Percentiles rank a stretch among this genome's conserved stretches.
Evolutionary conservation across 2,888 invertebrate genomes (phyloP).

Genomic region (Drosophila nr. perissopoda): DNA sequence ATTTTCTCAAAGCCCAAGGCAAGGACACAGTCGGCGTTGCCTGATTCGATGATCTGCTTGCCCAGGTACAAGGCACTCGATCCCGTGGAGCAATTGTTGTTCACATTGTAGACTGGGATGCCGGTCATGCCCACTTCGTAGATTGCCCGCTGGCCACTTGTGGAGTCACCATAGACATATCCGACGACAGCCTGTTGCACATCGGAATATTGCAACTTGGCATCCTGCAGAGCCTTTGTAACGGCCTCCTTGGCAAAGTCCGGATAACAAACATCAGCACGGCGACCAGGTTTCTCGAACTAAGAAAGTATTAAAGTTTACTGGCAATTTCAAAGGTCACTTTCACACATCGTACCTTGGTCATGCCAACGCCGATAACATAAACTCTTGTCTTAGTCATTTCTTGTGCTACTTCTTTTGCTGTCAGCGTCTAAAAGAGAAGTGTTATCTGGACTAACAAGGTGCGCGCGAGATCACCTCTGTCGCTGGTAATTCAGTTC

Average conservation of each 20-base stretch:
- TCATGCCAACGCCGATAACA: constrained; percentile 98
- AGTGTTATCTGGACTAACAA: constrained; percentile 26
- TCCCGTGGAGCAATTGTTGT: constrained; percentile 99
- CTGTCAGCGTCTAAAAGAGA: constrained; percentile 7
- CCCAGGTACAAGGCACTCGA: constrained; percentile 95
- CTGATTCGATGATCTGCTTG: constrained; percentile 96
- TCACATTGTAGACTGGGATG: constrained; percentile 98
- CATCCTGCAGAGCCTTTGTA: constrained; percentile 93
- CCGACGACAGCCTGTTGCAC: constrained; percentile 96
- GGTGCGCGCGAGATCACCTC: constrained; percentile 13
- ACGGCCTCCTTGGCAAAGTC: constrained; percentile 97
- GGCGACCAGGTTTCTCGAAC: constrained; percentile 96
- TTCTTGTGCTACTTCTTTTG: constrained; percentile 11
- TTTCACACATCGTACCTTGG: constrained; percentile 88
- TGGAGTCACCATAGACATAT: constrained; percentile 98
- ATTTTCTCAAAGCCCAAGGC: constrained; percentile 99
- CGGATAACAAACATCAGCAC: constrained; percentile 95
- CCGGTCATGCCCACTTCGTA: constrained; percentile 98
- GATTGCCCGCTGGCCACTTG: constrained; percentile 95
- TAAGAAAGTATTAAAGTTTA: constrained; percentile 68
- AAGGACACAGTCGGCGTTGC: constrained; percentile 94
- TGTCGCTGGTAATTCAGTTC: constrained; percentile 7
- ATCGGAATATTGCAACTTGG: constrained; percentile 90
- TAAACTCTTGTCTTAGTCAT: constrained; percentile 88
- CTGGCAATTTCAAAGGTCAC: constrained; percentile 51